Evolutionary conservation across 2,888 invertebrate species (phyloP).

Genomic region (Hylaea fasciaria): DNA sequence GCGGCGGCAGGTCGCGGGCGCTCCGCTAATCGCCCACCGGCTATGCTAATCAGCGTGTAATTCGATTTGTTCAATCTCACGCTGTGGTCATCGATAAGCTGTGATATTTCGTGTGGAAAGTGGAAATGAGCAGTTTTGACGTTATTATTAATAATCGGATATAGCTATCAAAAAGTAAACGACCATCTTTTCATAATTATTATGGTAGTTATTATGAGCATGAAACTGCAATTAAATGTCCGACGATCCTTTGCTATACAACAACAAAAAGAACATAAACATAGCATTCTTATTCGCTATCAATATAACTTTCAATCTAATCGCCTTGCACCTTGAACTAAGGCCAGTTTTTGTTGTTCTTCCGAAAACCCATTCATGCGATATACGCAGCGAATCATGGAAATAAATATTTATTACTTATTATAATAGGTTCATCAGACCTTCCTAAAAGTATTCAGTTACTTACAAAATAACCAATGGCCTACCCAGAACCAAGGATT

Average conservation of each 20-base stretch:
- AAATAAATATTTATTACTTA: not conserved
- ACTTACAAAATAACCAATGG: not conserved
- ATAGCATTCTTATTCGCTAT: too few relatives aligned
- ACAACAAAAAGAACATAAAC: too few relatives aligned
- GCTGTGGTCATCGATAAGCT: conserved; percentile 10
- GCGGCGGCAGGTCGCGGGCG: conserved; percentile 1
- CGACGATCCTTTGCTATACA: too few relatives aligned
- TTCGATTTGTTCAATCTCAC: conserved; percentile 26
- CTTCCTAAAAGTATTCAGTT: too few relatives aligned
- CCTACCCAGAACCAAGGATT: conserved; percentile 35
- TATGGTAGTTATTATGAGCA: too few relatives aligned
- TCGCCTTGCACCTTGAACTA: conserved; percentile 4
- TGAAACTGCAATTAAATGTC: too few relatives aligned
- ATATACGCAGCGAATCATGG: not conserved
- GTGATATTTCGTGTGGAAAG: conserved; percentile 3
- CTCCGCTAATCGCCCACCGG: conserved; percentile 15
- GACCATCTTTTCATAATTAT: too few relatives aligned
- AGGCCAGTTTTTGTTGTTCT: conserved; percentile 1
- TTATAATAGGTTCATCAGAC: not conserved
- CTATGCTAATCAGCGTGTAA: conserved; percentile 27
- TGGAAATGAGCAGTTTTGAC: conserved; percentile 2
- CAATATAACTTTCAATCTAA: too few relatives aligned
- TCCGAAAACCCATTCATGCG: conserved; percentile 5
- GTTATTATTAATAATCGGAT: too few relatives aligned
- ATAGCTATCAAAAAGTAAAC: too few relatives aligned